phyloP scores from a whole-genome alignment of 2,113 vertebrate genomes.

The Butorides virescens region DNA sequence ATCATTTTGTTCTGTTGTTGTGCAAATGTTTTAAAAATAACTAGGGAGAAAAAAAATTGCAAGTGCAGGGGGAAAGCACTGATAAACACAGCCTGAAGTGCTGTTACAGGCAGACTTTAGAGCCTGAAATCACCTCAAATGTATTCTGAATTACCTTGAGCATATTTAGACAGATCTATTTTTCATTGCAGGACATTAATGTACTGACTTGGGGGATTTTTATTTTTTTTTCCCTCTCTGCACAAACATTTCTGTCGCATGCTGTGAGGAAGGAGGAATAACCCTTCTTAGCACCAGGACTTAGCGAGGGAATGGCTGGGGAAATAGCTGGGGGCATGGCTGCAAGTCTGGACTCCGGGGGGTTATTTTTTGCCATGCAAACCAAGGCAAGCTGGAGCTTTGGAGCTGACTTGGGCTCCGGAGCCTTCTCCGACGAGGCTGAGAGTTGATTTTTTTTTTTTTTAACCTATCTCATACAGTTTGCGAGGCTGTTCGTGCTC shows the following conservation, averaged over 20 bases:
- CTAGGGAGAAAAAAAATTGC: not conserved
- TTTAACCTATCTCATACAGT: not conserved
- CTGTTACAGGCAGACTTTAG: constrained; percentile 40
- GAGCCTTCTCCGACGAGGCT: not conserved
- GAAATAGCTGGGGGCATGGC: not conserved
- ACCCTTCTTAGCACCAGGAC: constrained; percentile 17
- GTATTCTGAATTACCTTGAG: constrained; percentile 69
- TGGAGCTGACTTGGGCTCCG: not conserved
- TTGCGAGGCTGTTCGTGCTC: rapidly evolving
- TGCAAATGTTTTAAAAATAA: constrained; percentile 62
- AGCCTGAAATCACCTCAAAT: constrained; percentile 63
- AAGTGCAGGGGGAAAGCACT: constrained; percentile 24
- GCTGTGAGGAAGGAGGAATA: constrained; percentile 37
- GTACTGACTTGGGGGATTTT: constrained; percentile 61
- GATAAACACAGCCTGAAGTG: constrained; percentile 35
- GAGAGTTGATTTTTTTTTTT: not conserved
- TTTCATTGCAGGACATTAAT: constrained; percentile 73
- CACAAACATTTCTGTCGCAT: constrained; percentile 60
- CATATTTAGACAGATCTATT: constrained; percentile 65
- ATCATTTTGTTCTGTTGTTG: constrained; percentile 47
- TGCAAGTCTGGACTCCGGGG: rapidly evolving
- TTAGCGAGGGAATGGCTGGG: not conserved
- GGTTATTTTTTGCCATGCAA: not conserved
- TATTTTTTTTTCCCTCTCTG: not conserved
- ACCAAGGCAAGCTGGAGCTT: not conserved